Conservation (phyloP, 1,140 invertebrate species). For the Ooceraea biroi region DNA sequence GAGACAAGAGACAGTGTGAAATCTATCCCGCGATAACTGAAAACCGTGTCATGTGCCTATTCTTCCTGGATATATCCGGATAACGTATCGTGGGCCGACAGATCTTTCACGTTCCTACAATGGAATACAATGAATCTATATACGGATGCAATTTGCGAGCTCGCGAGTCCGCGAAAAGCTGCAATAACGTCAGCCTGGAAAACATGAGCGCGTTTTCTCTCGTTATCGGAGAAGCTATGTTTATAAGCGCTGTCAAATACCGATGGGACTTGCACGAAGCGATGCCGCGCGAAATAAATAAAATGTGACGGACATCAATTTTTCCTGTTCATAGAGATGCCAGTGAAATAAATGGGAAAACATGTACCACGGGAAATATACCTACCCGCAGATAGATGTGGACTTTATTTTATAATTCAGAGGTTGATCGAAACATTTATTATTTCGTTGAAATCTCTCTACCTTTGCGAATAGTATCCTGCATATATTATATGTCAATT, state of each 20-base stretch:
- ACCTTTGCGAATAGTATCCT: neutral
- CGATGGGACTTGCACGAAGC: constrained; percentile 2
- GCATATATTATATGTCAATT: neutral
- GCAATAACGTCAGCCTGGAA: neutral
- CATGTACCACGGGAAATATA: neutral
- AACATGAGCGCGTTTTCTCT: neutral
- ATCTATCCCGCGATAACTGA: too few relatives aligned
- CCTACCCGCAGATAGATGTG: neutral
- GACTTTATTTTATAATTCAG: constrained; percentile 8
- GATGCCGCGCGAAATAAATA: neutral
- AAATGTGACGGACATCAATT: neutral
- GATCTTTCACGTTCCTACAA: neutral
- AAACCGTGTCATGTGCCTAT: too few relatives aligned
- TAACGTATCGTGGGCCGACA: neutral
- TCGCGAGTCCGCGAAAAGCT: neutral
- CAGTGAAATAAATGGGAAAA: constrained; percentile 30
- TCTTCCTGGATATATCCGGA: too few relatives aligned
- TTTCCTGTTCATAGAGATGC: neutral
- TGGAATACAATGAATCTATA: neutral
- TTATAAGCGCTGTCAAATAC: constrained; percentile 22
- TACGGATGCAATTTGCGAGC: neutral
- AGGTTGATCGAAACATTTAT: constrained; percentile 19
- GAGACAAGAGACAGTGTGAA: too few relatives aligned
- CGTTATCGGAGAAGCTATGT: constrained; percentile 9
- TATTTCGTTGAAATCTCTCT: constrained; percentile 4